These are phyloP conservation scores for Lathronympha strigana DNA, from an alignment of 2,888 invertebrate genomes.

Conservation along the genomic window DNA sequence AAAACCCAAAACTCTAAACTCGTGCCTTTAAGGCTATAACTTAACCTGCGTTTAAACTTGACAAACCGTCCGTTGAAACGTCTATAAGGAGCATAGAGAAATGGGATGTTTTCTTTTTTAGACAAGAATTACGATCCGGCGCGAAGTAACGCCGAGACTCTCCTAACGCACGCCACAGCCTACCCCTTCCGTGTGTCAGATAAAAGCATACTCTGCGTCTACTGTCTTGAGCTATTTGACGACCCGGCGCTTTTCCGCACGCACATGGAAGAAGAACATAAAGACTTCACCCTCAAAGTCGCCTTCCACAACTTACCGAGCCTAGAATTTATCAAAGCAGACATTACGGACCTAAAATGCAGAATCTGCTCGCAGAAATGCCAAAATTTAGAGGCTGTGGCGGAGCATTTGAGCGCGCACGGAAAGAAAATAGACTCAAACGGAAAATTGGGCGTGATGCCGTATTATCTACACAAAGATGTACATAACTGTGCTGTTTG, in stretches of 20 bases:
- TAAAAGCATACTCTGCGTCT: slow-evolving; percentile 75
- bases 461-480: slow-evolving; percentile 65
- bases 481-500: slow-evolving; percentile 68
- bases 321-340: slow-evolving; percentile 72
- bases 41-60: background rate
- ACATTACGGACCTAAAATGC: slow-evolving; percentile 67
- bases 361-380: slow-evolving; percentile 57
- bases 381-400: slow-evolving; percentile 57
- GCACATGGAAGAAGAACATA: slow-evolving; percentile 71
- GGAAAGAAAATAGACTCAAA: slow-evolving; percentile 54
- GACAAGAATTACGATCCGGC: slow-evolving; percentile 70
- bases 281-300: slow-evolving; percentile 64
- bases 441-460: slow-evolving; percentile 71
- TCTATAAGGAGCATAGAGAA: slow-evolving; percentile 20
- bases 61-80: slow-evolving; percentile 1
- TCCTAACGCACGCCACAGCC: slow-evolving; percentile 73
- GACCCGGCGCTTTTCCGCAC: slow-evolving; percentile 65
- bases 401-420: slow-evolving; percentile 61
- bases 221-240: slow-evolving; percentile 72
- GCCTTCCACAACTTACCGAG: slow-evolving; percentile 72
- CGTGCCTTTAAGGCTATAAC: slow-evolving; percentile 10
- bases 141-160: slow-evolving; percentile 70
- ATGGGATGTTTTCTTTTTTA: slow-evolving; percentile 72
- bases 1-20: slow-evolving; percentile 19
- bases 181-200: slow-evolving; percentile 77